Conservation (phyloP, 2,888 invertebrate species). For the Cryptophagus acutangulus region DNA sequence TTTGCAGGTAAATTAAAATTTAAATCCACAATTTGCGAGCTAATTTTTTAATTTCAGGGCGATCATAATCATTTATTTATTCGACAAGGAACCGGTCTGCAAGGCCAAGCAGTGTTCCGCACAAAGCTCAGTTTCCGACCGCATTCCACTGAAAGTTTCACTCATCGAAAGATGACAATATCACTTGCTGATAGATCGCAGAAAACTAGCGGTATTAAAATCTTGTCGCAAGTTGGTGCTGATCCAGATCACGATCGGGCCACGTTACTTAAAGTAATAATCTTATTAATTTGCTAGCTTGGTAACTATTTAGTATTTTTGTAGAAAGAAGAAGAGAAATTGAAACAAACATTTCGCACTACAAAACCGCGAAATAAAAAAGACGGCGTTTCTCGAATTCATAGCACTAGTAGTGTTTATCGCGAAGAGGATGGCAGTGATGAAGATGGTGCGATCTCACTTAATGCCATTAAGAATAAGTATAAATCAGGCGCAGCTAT, state of each 20-base stretch:
- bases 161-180: conserved; percentile 98
- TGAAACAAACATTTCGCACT: conserved; percentile 70
- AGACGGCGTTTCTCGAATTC: conserved; percentile 39
- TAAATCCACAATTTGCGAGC: conserved; percentile 4
- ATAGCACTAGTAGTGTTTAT: conserved; percentile 46
- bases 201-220: conserved; percentile 92
- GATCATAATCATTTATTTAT: conserved; percentile 98
- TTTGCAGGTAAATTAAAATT: conserved; percentile 59
- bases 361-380: conserved; percentile 55
- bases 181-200: conserved; percentile 92
- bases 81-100: conserved; percentile 94
- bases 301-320: conserved; percentile 5
- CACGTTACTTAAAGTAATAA: conserved; percentile 82
- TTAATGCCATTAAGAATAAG: conserved; percentile 91
- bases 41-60: conserved; percentile 52
- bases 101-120: conserved; percentile 95
- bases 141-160: conserved; percentile 97
- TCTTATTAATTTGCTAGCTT: conserved; percentile 9
- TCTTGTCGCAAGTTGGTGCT: conserved; percentile 85
- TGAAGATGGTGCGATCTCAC: conserved; percentile 86
- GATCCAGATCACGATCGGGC: conserved; percentile 93
- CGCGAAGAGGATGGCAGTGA: conserved; percentile 84
- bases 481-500: conserved; percentile 64
- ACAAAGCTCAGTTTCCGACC: conserved; percentile 97
- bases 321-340: conserved; percentile 93